phyloP scores from a whole-genome alignment of 2,888 invertebrate genomes.

The Crossocerus cetratus region DNA sequence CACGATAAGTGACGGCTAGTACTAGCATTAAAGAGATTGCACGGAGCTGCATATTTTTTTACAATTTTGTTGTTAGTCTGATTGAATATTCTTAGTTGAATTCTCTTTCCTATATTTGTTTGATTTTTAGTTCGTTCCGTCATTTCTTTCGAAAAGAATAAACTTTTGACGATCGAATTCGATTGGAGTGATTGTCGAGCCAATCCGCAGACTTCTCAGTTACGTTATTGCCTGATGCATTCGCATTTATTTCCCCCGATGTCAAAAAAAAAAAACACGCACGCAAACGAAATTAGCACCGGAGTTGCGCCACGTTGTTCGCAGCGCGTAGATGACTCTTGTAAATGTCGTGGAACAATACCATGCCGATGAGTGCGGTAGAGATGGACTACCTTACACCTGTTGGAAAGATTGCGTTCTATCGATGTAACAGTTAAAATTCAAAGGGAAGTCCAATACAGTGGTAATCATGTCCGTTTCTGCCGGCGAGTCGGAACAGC shows the following conservation, averaged over 20 bases:
- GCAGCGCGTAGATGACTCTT: slow-evolving; percentile 66
- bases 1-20: background rate
- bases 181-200: background rate
- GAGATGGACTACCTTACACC: slow-evolving; percentile 29
- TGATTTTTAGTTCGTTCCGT: slow-evolving; percentile 14
- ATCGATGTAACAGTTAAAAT: background rate
- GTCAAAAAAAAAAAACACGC: slow-evolving; percentile 9
- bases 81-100: slow-evolving; percentile 16
- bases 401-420: slow-evolving; percentile 11
- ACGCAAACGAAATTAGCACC: slow-evolving; percentile 48
- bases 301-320: slow-evolving; percentile 74
- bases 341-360: slow-evolving; percentile 52
- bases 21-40: background rate
- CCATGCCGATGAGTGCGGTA: slow-evolving; percentile 31
- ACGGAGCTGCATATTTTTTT: slow-evolving; percentile 4
- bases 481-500: slow-evolving; percentile 37
- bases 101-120: slow-evolving; percentile 23
- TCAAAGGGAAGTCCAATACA: background rate
- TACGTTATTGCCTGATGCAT: background rate
- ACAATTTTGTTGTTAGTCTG: slow-evolving; percentile 6
- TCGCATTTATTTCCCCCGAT: background rate
- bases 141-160: slow-evolving; percentile 1
- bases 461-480: slow-evolving; percentile 26
- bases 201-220: background rate
- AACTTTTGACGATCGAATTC: background rate